Conservation (phyloP, 2,113 vertebrate genomes). For the Zonotrichia leucophrys region DNA sequence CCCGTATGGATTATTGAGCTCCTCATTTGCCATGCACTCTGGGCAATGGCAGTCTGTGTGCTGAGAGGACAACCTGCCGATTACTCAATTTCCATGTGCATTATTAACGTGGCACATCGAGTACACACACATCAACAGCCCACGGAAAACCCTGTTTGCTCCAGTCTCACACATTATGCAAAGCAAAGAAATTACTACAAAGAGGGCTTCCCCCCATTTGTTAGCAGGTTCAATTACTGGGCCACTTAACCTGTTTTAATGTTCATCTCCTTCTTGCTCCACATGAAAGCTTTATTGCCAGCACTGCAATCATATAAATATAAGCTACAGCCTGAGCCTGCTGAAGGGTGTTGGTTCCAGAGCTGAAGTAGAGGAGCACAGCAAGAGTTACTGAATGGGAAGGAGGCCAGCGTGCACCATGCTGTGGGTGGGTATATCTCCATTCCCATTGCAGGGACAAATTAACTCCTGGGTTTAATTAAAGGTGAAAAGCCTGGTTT, state of each 20-base stretch:
- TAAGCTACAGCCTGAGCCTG: background rate
- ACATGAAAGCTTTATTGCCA: slow-evolving; percentile 20
- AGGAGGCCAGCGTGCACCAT: background rate
- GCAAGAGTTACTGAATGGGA: background rate
- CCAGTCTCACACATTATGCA: background rate
- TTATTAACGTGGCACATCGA: slow-evolving; percentile 34
- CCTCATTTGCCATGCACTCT: background rate
- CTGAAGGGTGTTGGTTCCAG: background rate
- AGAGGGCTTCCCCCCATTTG: background rate
- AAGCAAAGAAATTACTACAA: background rate
- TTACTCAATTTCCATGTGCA: background rate
- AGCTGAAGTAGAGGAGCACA: background rate
- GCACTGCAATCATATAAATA: background rate
- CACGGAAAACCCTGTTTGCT: background rate
- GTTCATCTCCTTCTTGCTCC: slow-evolving; percentile 9
- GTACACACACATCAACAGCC: background rate
- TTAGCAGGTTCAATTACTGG: slow-evolving; percentile 4
- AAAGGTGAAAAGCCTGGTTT: background rate
- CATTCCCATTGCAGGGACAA: background rate
- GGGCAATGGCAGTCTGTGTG: background rate
- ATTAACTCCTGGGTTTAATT: background rate
- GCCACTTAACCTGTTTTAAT: slow-evolving; percentile 48
- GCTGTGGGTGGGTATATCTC: background rate
- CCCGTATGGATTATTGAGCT: slow-evolving; percentile 26
- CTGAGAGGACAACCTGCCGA: slow-evolving; percentile 34